Evolutionary conservation across 1,140 invertebrate genomes (phyloP).

Genomic region (Trachymyrmex cornetzi): DNA sequence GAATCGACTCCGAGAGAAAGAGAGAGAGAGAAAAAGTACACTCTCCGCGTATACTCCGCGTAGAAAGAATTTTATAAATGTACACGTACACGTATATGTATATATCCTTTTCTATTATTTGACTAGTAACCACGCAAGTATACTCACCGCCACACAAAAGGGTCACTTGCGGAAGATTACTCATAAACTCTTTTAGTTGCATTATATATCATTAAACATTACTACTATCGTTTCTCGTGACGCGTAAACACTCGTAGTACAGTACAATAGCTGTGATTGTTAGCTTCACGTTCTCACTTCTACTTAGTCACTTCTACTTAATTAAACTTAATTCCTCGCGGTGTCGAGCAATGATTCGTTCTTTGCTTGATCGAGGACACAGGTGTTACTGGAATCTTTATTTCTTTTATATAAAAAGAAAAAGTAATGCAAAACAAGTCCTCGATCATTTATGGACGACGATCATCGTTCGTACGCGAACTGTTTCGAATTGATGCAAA

Average conservation of each 20-base stretch:
- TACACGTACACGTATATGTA: slow-evolving; percentile 41
- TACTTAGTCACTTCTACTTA: slow-evolving; percentile 72
- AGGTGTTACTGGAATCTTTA: not conserved
- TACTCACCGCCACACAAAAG: slow-evolving; percentile 18
- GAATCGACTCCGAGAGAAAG: slow-evolving; percentile 3
- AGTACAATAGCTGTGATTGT: slow-evolving; percentile 83
- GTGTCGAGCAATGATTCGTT: slow-evolving; percentile 65
- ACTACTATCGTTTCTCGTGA: slow-evolving; percentile 61
- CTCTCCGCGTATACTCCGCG: not conserved
- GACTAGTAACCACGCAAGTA: slow-evolving; percentile 25
- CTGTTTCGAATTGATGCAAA: slow-evolving; percentile 58
- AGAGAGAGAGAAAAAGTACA: not conserved
- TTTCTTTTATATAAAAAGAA: slow-evolving; percentile 2
- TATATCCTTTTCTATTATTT: slow-evolving; percentile 64
- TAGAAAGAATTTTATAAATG: slow-evolving; percentile 70
- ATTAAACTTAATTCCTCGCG: slow-evolving; percentile 61
- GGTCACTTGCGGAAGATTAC: slow-evolving; percentile 25
- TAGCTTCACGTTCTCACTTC: slow-evolving; percentile 75
- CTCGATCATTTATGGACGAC: not conserved
- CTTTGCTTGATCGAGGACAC: not conserved
- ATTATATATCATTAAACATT: slow-evolving; percentile 43
- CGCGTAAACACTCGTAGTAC: slow-evolving; percentile 74
- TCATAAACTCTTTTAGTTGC: slow-evolving; percentile 50
- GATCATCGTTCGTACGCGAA: slow-evolving; percentile 37
- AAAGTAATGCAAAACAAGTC: not conserved